These are phyloP conservation scores for Pseudopodoces humilis DNA, from an alignment of 2,113 vertebrate species.

Conservation along the genomic window DNA sequence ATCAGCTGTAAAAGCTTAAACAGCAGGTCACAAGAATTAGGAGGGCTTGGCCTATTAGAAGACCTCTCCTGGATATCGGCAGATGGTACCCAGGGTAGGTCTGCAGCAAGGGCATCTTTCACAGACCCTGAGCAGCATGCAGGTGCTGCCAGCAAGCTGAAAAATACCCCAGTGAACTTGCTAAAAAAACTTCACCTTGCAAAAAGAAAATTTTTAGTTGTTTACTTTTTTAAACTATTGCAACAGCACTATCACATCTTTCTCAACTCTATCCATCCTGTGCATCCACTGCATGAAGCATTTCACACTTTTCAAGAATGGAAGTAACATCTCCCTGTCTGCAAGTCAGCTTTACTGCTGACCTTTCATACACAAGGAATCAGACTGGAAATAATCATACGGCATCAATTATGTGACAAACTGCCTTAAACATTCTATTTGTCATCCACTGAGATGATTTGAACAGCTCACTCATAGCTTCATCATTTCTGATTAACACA, in stretches of 20 bases:
- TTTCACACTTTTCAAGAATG: background rate
- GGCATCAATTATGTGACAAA: background rate
- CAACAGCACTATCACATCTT: background rate
- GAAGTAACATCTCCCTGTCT: background rate
- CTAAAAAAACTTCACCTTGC: background rate
- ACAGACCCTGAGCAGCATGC: background rate
- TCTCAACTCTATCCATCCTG: background rate
- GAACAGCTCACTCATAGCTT: constrained; percentile 8
- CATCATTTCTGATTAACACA: constrained; percentile 34
- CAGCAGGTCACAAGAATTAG: background rate
- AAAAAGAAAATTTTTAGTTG: background rate
- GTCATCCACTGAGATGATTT: background rate
- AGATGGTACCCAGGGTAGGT: background rate
- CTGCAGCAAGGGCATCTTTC: background rate
- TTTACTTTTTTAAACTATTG: background rate
- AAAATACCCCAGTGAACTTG: background rate
- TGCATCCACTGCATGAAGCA: background rate
- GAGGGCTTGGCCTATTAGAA: background rate
- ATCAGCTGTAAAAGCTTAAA: background rate
- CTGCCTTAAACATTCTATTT: background rate
- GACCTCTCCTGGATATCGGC: background rate
- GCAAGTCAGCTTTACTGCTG: background rate
- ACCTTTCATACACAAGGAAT: background rate
- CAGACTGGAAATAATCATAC: background rate
- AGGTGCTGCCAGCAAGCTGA: background rate